phyloP scores from a whole-genome alignment of 2,888 invertebrate genomes.

The Ophion obscuratus region DNA sequence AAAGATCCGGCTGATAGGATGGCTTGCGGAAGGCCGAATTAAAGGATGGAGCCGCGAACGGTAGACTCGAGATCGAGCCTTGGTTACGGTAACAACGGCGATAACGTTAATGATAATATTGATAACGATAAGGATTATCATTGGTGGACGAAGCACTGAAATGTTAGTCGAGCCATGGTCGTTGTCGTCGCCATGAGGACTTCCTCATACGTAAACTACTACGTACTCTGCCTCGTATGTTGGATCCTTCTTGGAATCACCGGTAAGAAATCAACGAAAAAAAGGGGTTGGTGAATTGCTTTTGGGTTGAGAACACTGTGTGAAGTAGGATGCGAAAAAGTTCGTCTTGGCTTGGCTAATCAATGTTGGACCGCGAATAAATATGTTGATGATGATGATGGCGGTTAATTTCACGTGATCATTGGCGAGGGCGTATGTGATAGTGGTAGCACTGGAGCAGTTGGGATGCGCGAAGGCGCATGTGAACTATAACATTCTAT shows the following conservation, averaged over 20 bases:
- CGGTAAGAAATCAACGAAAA: slow-evolving; percentile 76
- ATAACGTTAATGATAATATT: slow-evolving; percentile 1
- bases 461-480: slow-evolving; percentile 45
- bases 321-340: not conserved
- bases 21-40: not conserved
- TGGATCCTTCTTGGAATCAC: slow-evolving; percentile 83
- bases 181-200: slow-evolving; percentile 82
- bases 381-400: slow-evolving; percentile 5
- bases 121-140: slow-evolving; percentile 44
- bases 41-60: slow-evolving; percentile 64
- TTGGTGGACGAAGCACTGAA: slow-evolving; percentile 69
- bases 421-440: slow-evolving; percentile 23
- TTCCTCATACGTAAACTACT: slow-evolving; percentile 83
- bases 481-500: slow-evolving; percentile 21
- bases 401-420: slow-evolving; percentile 12
- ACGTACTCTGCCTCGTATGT: slow-evolving; percentile 83
- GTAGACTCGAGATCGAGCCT: slow-evolving; percentile 27
- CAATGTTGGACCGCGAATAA: not conserved
- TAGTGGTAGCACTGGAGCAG: slow-evolving; percentile 33
- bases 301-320: not conserved
- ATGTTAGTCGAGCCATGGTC: slow-evolving; percentile 73
- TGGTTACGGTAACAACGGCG: slow-evolving; percentile 19
- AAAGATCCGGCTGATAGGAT: not conserved
- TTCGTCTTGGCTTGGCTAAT: not conserved
- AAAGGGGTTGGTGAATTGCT: not conserved